A percentile compares a stretch with the other conserved stretches of the same genome.
phyloP scores from a whole-genome alignment of 2,888 invertebrate genomes.

The Habroteleia sp. region DNA sequence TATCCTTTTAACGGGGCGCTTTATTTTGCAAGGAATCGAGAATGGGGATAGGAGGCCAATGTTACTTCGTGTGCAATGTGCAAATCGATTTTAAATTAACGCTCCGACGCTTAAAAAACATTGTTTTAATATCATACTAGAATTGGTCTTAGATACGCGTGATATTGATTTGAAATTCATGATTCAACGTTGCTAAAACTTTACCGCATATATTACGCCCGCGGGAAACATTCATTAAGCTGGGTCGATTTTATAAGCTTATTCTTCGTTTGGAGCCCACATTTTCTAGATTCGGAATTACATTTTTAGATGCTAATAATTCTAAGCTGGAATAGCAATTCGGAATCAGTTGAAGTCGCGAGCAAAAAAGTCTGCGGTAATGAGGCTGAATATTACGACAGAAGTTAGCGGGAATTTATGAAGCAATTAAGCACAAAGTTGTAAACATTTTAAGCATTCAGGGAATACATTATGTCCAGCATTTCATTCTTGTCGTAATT shows the following conservation, averaged over 20 bases:
- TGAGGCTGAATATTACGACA: conserved; percentile 7
- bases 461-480: conserved; percentile 28
- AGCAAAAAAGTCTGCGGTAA: background rate
- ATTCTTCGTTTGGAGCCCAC: background rate
- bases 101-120: background rate
- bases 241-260: background rate
- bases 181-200: background rate
- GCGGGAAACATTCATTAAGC: conserved; percentile 8
- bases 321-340: background rate
- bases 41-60: no score
- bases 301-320: background rate
- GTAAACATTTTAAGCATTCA: conserved; percentile 34
- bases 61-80: background rate
- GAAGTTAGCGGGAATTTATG: conserved; percentile 24
- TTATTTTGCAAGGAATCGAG: background rate
- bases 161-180: conserved; percentile 5
- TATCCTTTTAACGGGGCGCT: background rate
- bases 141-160: background rate
- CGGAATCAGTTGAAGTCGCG: background rate
- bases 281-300: background rate
- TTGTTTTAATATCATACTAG: background rate
- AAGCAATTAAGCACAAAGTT: conserved; percentile 36
- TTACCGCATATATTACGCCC: conserved; percentile 1
- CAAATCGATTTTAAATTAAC: background rate
- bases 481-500: background rate